Conservation (phyloP, 2,888 invertebrate species). For the Melangyna quadrimaculata region DNA sequence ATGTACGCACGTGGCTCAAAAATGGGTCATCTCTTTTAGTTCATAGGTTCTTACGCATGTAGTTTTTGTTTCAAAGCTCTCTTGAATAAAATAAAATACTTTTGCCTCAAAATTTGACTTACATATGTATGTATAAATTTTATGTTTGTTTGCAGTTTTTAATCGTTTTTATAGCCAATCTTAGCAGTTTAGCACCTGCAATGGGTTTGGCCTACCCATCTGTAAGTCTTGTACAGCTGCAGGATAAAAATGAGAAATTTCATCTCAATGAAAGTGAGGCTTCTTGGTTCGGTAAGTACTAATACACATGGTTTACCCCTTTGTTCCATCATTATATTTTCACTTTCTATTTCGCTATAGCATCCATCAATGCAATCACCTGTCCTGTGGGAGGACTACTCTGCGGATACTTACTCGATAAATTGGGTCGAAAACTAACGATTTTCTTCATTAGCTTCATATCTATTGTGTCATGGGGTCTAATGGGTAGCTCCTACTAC, state of each 20-base stretch:
- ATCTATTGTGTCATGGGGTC: constrained; percentile 73
- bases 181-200: constrained; percentile 74
- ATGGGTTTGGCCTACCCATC: constrained; percentile 75
- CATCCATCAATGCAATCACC: constrained; percentile 74
- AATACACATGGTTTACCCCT: not conserved
- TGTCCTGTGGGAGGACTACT: constrained; percentile 75
- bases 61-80: no score
- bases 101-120: no score
- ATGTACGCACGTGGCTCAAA: no score
- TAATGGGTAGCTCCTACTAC: constrained; percentile 72
- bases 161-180: constrained; percentile 74
- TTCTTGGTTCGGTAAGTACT: constrained; percentile 76
- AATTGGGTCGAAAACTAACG: constrained; percentile 74
- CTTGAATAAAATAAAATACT: no score
- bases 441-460: constrained; percentile 73
- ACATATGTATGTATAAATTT: no score
- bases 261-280: constrained; percentile 70
- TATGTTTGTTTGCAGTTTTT: constrained; percentile 64
- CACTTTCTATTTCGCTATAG: constrained; percentile 58
- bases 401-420: constrained; percentile 73
- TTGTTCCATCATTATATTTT: not conserved
- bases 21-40: no score
- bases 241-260: constrained; percentile 65
- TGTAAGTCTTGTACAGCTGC: constrained; percentile 72
- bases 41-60: no score